Conservation (phyloP, 1,140 invertebrate species). For the Metopolophium dirhodum region DNA sequence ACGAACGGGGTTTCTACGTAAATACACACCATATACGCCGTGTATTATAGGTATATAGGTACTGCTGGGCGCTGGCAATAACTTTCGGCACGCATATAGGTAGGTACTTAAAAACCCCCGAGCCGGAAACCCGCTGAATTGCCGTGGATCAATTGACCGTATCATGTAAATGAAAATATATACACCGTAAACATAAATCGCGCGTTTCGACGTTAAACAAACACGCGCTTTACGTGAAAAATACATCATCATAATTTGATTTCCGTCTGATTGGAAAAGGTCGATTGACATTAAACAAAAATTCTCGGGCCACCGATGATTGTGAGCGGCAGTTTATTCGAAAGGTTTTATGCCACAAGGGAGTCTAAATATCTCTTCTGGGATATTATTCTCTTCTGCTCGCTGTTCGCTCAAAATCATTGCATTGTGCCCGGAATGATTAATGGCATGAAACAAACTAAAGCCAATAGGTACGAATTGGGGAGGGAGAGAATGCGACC, state of each 20-base stretch:
- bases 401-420: neutral
- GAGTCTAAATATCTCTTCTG: neutral
- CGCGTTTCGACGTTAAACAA: neutral
- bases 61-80: neutral
- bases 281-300: neutral
- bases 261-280: neutral
- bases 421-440: slow-evolving; percentile 2
- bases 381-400: neutral
- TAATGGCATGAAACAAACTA: slow-evolving; percentile 6
- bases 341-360: neutral
- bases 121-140: slow-evolving; percentile 14
- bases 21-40: neutral
- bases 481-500: neutral
- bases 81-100: neutral
- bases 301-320: neutral
- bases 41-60: neutral
- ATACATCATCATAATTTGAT: neutral
- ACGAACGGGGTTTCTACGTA: neutral
- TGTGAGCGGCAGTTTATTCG: neutral
- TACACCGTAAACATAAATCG: neutral
- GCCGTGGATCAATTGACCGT: slow-evolving; percentile 23
- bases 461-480: neutral
- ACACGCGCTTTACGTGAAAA: neutral
- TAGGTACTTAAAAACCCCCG: neutral
- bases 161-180: neutral